Percentiles rank a stretch among this genome's conserved stretches.
Evolutionary conservation across 2,113 vertebrate species (phyloP).

Genomic region (Pseudolaguvia tuberculata): DNA sequence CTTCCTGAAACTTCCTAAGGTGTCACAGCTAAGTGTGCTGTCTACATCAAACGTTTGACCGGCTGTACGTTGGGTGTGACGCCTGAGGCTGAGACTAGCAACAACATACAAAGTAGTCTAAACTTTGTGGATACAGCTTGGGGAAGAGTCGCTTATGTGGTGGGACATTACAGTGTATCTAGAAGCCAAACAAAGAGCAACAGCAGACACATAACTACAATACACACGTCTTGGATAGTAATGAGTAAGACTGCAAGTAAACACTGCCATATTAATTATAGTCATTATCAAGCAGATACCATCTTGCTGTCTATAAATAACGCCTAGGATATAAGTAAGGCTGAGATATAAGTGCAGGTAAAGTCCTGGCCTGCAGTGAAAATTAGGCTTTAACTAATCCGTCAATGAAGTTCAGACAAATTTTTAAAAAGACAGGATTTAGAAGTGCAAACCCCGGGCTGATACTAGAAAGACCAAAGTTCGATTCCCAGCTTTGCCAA

Average conservation of each 20-base stretch:
- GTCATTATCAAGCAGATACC: slow-evolving; percentile 8
- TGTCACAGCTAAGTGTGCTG: too few relatives aligned
- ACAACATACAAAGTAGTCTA: too few relatives aligned
- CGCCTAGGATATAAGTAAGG: too few relatives aligned
- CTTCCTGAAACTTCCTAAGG: too few relatives aligned
- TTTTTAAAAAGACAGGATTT: not conserved
- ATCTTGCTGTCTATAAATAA: not conserved
- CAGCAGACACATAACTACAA: not conserved
- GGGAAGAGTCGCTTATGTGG: too few relatives aligned
- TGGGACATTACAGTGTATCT: not conserved
- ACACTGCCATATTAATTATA: slow-evolving; percentile 17
- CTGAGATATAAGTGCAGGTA: slow-evolving; percentile 4
- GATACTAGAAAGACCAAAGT: too few relatives aligned
- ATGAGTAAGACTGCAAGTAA: slow-evolving; percentile 19
- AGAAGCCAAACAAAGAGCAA: not conserved
- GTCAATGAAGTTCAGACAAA: not conserved
- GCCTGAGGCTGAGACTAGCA: too few relatives aligned
- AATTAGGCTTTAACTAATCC: not conserved
- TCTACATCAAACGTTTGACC: too few relatives aligned
- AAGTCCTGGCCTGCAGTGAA: not conserved
- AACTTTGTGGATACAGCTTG: too few relatives aligned
- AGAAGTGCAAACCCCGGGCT: not conserved
- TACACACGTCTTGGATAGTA: not conserved
- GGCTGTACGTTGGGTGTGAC: too few relatives aligned
- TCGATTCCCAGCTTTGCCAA: too few relatives aligned